Percentiles rank a stretch among this genome's conserved stretches.
Evolutionary conservation across 2,797 vertebrate genomes (phyloP).

Genomic region (Danio jaintianensis): DNA sequence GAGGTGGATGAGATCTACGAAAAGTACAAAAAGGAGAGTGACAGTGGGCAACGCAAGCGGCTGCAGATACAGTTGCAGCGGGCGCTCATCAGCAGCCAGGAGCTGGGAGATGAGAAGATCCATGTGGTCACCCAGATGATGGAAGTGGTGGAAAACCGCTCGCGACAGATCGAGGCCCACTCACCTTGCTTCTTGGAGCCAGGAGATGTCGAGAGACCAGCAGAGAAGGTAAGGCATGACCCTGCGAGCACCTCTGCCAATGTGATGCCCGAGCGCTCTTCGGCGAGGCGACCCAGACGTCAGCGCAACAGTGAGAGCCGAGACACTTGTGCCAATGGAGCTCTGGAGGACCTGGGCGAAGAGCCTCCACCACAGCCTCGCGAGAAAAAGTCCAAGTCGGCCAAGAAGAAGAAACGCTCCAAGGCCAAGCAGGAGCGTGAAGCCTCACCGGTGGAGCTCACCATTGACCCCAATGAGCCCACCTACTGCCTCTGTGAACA

Average conservation of each 20-base stretch:
- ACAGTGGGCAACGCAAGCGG: slow-evolving; percentile 88
- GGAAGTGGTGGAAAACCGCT: slow-evolving; percentile 94
- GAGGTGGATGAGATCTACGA: slow-evolving; percentile 97
- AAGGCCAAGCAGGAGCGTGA: slow-evolving; percentile 95
- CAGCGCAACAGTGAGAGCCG: slow-evolving; percentile 95
- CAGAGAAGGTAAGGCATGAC: slow-evolving; percentile 75
- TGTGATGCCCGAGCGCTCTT: slow-evolving; percentile 83
- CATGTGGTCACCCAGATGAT: slow-evolving; percentile 96
- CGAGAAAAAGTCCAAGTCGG: slow-evolving; percentile 94
- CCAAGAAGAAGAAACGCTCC: slow-evolving; percentile 98
- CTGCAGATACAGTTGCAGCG: slow-evolving; percentile 93
- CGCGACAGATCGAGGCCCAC: slow-evolving; percentile 93
- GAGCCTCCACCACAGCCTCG: slow-evolving; percentile 85
- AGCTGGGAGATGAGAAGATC: slow-evolving; percentile 97
- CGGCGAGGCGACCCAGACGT: slow-evolving; percentile 86
- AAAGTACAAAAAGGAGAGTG: slow-evolving; percentile 91
- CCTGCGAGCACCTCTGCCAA: slow-evolving; percentile 60
- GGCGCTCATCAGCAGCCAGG: slow-evolving; percentile 93
- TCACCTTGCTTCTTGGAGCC: slow-evolving; percentile 90
- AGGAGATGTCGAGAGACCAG: slow-evolving; percentile 80
- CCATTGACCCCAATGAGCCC: slow-evolving; percentile 96
- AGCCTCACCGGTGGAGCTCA: slow-evolving; percentile 91
- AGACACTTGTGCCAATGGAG: slow-evolving; percentile 91
- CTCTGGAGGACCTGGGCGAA: slow-evolving; percentile 82
- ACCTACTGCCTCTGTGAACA: slow-evolving; percentile 98